phyloP scores from a whole-genome alignment of 2,888 invertebrate species.

The Stegophylla sp. region DNA sequence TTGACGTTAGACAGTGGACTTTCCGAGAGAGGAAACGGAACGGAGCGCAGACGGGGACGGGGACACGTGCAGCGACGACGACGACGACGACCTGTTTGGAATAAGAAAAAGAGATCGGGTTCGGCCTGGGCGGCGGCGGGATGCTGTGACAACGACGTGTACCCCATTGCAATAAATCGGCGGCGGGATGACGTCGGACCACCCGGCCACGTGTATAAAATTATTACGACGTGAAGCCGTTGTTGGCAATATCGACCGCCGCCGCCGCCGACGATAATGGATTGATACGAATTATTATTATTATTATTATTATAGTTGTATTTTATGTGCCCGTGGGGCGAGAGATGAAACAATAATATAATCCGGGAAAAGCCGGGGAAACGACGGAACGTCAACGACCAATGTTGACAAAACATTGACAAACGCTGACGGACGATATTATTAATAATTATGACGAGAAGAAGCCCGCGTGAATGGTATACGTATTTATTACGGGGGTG shows the following conservation, averaged over 20 bases:
- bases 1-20: no score
- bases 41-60: not conserved
- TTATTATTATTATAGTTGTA: not conserved
- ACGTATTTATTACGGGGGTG: no score
- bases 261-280: not conserved
- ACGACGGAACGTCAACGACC: not conserved
- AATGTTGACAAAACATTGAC: not conserved
- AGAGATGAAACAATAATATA: not conserved
- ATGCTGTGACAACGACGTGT: not conserved
- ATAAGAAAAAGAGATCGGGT: not conserved
- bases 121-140: constrained; percentile 14
- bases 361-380: not conserved
- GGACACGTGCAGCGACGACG: not conserved
- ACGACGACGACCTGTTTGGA: not conserved
- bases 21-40: no score
- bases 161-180: constrained; percentile 40
- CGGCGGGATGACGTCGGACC: constrained; percentile 42
- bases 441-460: no score
- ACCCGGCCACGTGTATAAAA: no score
- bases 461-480: not conserved
- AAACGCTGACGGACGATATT: no score
- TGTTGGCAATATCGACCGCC: constrained; percentile 6
- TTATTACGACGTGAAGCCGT: not conserved
- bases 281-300: not conserved
- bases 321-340: not conserved